Base-by-base conservation (phyloP, 2,113 vertebrate species). In the Propithecus coquereli region DNA sequence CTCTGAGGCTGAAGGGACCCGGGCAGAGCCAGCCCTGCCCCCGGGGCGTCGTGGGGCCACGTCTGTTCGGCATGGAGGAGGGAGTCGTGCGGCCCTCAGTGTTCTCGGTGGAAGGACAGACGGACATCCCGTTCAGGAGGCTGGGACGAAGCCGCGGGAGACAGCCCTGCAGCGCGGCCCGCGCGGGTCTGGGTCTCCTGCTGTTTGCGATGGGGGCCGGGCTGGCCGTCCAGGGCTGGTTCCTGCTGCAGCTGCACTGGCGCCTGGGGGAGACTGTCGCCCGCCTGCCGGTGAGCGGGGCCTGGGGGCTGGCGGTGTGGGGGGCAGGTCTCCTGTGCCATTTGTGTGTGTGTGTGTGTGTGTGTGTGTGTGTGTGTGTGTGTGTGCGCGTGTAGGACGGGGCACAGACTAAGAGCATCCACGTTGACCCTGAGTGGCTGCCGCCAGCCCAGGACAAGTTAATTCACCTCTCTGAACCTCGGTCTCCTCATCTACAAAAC, bases 41-140 rank as follows among this genome's bases (percentile, higher is more conserved):
- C 4, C 10, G 59, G 4, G 54, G 59, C 1, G 3, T 54, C 93
- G 23, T 1, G 16, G 66, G n/a, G 59, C 52, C 50, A 22, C 13
- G 0, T 80, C 79, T 1, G 22, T 57, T 3, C 5, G 45, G 93
- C 76, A 98, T 98, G 99, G 96, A 97, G 11, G 89, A 97, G 0
- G 30, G 57, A 0, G 63, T 50, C 0, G 71, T 61, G 17, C 93
- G 90, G 50, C 98, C 98, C 3, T 98, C 98, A 0, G 98, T 98
- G 68, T 99, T 98, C 8, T 96, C 98, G 85, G 99, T 99, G 98
- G 99, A 99, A 20, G 96, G 97, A 77, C 94, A 76, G 40, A 96
- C 70, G 0, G 43, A 83, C 50, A 85, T 95, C 32, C 98, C 99
- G 0, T 70, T 99, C 40, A 98, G 97, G 3, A 61, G 32, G 5